Evolutionary conservation across 2,797 vertebrate genomes (phyloP).

Genomic region (Taeniopygia guttata): DNA sequence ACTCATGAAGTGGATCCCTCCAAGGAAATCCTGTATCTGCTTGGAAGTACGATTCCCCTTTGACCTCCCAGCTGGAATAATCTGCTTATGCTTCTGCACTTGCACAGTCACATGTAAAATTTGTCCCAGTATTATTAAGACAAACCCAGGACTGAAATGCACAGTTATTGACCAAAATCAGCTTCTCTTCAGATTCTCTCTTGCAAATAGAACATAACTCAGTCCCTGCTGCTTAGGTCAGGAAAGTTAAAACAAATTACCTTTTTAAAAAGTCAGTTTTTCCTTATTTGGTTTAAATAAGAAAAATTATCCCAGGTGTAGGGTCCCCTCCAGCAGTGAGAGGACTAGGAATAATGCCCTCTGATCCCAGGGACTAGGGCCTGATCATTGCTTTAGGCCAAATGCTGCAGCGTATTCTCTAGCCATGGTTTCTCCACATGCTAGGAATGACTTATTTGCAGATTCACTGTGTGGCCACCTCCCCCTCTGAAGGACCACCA

Average conservation of each 20-base stretch:
- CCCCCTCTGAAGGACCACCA: neutral
- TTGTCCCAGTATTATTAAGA: neutral
- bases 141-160: neutral
- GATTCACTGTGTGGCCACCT: neutral
- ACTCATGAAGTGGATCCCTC: neutral
- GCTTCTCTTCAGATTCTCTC: neutral
- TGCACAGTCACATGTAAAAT: neutral
- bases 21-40: neutral
- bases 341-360: neutral
- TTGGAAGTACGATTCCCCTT: neutral
- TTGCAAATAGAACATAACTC: neutral
- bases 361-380: rapidly evolving
- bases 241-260: neutral
- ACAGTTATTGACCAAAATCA: rapidly evolving
- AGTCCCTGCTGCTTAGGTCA: neutral
- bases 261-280: neutral
- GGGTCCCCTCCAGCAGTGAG: neutral
- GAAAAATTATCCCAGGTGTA: neutral
- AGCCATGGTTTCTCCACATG: rapidly evolving
- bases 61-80: neutral
- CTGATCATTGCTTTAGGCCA: neutral
- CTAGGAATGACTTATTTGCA: neutral
- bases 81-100: neutral
- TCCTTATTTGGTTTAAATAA: neutral
- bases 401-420: neutral